Base-by-base conservation (phyloP, 1,140 invertebrate species). In the Sesamia nonagrioides region DNA sequence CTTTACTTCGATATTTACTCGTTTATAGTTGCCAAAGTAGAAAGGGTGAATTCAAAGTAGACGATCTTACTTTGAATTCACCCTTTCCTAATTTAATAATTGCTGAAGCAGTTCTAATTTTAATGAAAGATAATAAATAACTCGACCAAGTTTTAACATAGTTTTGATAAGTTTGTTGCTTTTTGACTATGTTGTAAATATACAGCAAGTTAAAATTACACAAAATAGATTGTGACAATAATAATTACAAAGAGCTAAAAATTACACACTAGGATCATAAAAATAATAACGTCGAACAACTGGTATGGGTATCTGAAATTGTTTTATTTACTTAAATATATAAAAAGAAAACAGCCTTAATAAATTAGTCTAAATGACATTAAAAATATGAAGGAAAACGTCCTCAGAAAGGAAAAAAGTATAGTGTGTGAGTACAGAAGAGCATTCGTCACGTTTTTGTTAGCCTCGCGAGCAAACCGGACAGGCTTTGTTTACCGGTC, bases 401-500 rank as follows among this genome's bases (percentile, higher is more conserved):
- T 27, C 54, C 9, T 56, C 58, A 40, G 17, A 40, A 66, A 66
- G 61, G 9, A 18, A 37, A 66, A 42, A 9, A 7, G 17, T 9
- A 42, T 7, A 18, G 37, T 42, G 11, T 42, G 11, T 60, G 21
- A 33, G n/a, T 45, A 50, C 27, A 18, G 21, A 17, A 11, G 11
- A 8, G 18, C 66, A 69, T 69, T 50, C 21, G 42, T 69, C 18
- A 50, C 21, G 18, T 69, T 69, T 50, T 69, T 69, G 66, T 50
- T 8, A 66, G 56, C 40, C 21, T 18, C 40, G 6, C 8, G 66
- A 45, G n/a, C 40, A 69, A 48, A 48, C 42, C 42, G 17, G 18
- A 37, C 27, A 8, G 42, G 42, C 45, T 69, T 50, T 69, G 66
- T 69, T 69, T 69, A 33, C 66, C 40, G 66, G 66, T 27, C 66